Conservation (phyloP, 1,140 invertebrate species). For the Platorchestia sp. region DNA sequence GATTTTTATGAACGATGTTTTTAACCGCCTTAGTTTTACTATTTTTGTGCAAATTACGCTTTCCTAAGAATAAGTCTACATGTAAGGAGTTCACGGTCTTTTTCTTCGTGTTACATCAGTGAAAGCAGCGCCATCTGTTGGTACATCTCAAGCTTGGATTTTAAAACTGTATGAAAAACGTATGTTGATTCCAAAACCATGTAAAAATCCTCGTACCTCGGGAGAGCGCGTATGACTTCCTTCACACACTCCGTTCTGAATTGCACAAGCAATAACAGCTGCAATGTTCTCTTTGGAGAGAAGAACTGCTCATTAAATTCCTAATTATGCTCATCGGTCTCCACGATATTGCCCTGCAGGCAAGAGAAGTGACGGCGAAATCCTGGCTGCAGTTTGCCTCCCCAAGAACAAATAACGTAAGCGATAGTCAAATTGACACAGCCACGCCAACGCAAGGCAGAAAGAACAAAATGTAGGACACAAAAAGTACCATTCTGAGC, state of each 20-base stretch:
- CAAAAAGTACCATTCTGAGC: not conserved
- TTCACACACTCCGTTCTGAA: not conserved
- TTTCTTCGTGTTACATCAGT: not conserved
- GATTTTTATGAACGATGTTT: too few relatives aligned
- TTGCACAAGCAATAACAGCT: not conserved
- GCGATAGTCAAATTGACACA: not conserved
- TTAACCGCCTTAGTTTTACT: too few relatives aligned
- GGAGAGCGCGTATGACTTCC: not conserved
- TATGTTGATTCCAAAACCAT: too few relatives aligned
- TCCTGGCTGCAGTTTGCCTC: not conserved
- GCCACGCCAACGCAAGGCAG: not conserved
- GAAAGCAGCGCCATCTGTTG: too few relatives aligned
- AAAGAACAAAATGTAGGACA: not conserved
- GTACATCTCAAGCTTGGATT: too few relatives aligned
- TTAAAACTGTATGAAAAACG: too few relatives aligned
- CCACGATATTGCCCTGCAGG: not conserved
- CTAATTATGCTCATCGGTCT: not conserved
- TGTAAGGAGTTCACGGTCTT: too few relatives aligned
- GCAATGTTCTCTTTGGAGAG: not conserved
- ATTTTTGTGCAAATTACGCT: too few relatives aligned
- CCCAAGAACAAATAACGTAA: not conserved
- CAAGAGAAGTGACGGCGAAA: not conserved
- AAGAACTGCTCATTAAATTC: not conserved
- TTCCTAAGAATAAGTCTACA: too few relatives aligned
- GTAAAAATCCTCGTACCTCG: too few relatives aligned